Conservation (phyloP, 1,140 invertebrate genomes). For the Drosophila sulfurigaster region DNA sequence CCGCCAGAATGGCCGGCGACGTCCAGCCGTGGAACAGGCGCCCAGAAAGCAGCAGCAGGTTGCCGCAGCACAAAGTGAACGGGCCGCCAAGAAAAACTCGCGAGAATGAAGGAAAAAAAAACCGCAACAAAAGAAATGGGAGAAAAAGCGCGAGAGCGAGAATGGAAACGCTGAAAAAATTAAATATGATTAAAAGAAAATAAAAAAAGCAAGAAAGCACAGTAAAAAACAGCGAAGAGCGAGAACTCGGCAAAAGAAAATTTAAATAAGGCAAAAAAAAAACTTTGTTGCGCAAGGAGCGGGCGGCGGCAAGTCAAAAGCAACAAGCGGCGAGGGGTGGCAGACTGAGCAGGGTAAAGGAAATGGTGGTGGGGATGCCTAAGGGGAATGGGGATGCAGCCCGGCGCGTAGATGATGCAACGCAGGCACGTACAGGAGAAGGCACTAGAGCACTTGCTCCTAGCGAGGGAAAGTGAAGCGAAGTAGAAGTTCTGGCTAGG, state of each 20-base stretch:
- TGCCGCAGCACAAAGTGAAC: constrained; percentile 14
- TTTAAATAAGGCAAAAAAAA: constrained; percentile 61
- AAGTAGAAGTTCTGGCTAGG: constrained; percentile 18
- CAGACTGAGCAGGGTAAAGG: constrained; percentile 10
- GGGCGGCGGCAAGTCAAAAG: constrained; percentile 47
- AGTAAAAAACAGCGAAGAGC: constrained; percentile 28
- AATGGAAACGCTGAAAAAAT: constrained; percentile 79
- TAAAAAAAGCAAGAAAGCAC: constrained; percentile 51
- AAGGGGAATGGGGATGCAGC: constrained; percentile 25
- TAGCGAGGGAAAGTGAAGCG: neutral
- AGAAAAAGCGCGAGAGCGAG: constrained; percentile 50
- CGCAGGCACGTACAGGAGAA: constrained; percentile 56
- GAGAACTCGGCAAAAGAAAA: constrained; percentile 46
- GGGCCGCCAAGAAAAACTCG: constrained; percentile 50
- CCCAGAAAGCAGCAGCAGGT: constrained; percentile 67
- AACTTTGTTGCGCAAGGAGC: constrained; percentile 61
- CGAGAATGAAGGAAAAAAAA: constrained; percentile 48
- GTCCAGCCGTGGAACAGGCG: constrained; percentile 75
- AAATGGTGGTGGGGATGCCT: neutral
- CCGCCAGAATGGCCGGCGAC: constrained; percentile 61
- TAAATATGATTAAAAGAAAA: constrained; percentile 83
- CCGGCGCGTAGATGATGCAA: constrained; percentile 56
- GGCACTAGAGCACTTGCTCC: constrained; percentile 24
- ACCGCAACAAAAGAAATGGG: constrained; percentile 29
- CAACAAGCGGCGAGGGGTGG: constrained; percentile 64